Evolutionary conservation across 2,888 invertebrate genomes (phyloP), one percentile per base, ranked within the genome.

Genomic region (Eledona agricola): DNA sequence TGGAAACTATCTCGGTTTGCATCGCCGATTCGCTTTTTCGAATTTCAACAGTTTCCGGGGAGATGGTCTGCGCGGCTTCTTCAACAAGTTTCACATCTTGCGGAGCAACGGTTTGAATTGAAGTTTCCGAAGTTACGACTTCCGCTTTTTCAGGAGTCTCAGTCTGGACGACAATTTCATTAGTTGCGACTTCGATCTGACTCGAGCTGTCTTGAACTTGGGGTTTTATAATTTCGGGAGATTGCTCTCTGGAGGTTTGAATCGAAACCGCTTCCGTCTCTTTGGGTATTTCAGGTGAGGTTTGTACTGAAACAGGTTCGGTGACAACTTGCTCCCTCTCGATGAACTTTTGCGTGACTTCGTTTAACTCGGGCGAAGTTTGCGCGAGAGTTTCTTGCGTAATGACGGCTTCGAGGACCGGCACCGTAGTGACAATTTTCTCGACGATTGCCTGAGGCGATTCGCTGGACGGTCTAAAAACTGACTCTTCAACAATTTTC

Each of bases 401-500:
- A n/a, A 76, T 58, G n/a, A 83, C 75, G 67, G 80, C 77, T 77
- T 84, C 84, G 3, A 84, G 66, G 3, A 84, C 79, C n/a, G 81
- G 79, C 10, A 87, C 77, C 38, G 84, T 80, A 51, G 77, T 80
- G 7, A 82, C 76, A 37, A 69, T 63, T 67, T 72, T 63, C 31
- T 63, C 60, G 51, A 69, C 58, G 0, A 85, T 76, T 32, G 82
- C 81, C 23, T 80, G 78, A n/a, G 80, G 75, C 0, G 82, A 78
- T 57, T 80, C 79, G 63, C 82, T 80, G 59, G 79, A 80, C 9
- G 83, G 81, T 43, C 83, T 78, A 25, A 82, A 73, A 4, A 86
- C 60, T 46, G 79, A 79, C 77, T 88, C 86, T 76, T 88, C 86
- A 5, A 88, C 72, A 16, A 88, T 78, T 77, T 86, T 87, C 0